These are phyloP conservation scores for Chondrilla cf. caribensis DNA, from an alignment of 37 sponge, comb jelly and placozoan species.

Conservation along the genomic window DNA sequence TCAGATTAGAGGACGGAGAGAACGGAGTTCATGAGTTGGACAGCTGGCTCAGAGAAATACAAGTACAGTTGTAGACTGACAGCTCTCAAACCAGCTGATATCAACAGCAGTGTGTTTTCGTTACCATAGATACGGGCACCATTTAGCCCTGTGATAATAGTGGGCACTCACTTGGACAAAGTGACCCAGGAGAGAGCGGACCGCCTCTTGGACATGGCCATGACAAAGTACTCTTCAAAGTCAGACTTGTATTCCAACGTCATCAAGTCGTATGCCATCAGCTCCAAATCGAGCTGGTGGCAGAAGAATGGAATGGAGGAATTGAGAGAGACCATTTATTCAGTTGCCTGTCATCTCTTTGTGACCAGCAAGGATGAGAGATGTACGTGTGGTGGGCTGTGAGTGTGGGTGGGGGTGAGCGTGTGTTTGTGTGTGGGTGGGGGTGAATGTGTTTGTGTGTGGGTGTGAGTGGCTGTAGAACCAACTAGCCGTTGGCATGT, in stretches of 20 bases:
- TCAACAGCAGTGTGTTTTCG: too few relatives aligned
- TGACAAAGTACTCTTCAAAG: slow-evolving; percentile 17
- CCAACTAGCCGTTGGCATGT: background rate
- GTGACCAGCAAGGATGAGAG: background rate
- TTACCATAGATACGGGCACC: slow-evolving; percentile 68
- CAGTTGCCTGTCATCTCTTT: slow-evolving; percentile 68
- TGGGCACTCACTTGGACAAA: slow-evolving; percentile 83
- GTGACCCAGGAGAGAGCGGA: slow-evolving; percentile 30
- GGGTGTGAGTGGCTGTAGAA: background rate
- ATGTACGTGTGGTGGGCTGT: background rate
- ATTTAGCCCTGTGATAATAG: slow-evolving; percentile 79
- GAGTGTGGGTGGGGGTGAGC: background rate
- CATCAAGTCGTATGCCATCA: slow-evolving; percentile 18
- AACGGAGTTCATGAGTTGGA: slow-evolving; percentile 73
- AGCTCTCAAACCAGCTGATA: background rate
- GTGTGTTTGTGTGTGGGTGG: background rate
- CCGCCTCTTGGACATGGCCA: slow-evolving; percentile 12
- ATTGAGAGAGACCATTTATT: slow-evolving; percentile 45
- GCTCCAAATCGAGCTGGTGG: slow-evolving; percentile 8
- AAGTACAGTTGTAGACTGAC: slow-evolving; percentile 64
- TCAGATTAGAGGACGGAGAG: slow-evolving; percentile 59
- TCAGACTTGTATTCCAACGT: slow-evolving; percentile 45
- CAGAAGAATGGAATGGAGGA: slow-evolving; percentile 51
- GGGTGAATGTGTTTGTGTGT: too few relatives aligned
- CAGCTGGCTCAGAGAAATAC: slow-evolving; percentile 81